These are phyloP conservation scores for Gila robusta DNA, from an alignment of 2,797 vertebrate genomes.

Conservation along the genomic window DNA sequence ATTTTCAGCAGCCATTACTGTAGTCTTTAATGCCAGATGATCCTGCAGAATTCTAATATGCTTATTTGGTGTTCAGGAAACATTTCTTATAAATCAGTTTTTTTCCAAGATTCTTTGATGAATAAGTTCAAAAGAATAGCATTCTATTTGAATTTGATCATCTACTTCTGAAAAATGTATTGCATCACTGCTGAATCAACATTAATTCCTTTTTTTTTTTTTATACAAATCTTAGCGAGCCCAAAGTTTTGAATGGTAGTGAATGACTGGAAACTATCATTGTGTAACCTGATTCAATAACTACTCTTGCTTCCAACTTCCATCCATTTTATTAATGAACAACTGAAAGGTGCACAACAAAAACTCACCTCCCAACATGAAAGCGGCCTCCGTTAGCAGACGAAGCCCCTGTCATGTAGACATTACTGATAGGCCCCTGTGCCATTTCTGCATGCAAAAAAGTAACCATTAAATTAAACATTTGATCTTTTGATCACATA, in stretches of 20 bases:
- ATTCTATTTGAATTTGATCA: no score
- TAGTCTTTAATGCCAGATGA: background rate
- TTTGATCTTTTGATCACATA: background rate
- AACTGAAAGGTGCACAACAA: background rate
- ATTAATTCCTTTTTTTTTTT: no score
- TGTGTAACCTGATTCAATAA: background rate
- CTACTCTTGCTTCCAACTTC: background rate
- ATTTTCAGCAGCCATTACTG: background rate
- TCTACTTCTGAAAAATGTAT: background rate
- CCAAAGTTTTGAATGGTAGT: background rate
- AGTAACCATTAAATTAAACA: background rate
- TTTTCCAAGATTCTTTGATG: background rate
- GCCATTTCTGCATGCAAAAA: conserved; percentile 89
- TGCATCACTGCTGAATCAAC: background rate
- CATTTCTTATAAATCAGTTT: background rate
- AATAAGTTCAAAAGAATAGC: background rate
- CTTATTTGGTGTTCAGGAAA: background rate
- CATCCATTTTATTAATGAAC: background rate
- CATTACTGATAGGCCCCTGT: conserved; percentile 94
- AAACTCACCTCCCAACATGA: conserved; percentile 87
- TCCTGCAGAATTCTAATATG: background rate
- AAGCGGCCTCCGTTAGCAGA: conserved; percentile 92
- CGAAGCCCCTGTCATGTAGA: conserved; percentile 91
- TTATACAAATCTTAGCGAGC: background rate
- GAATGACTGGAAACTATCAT: background rate